Evolutionary conservation across 1,140 invertebrate species (phyloP).

Genomic region (Heliothis subflexa): DNA sequence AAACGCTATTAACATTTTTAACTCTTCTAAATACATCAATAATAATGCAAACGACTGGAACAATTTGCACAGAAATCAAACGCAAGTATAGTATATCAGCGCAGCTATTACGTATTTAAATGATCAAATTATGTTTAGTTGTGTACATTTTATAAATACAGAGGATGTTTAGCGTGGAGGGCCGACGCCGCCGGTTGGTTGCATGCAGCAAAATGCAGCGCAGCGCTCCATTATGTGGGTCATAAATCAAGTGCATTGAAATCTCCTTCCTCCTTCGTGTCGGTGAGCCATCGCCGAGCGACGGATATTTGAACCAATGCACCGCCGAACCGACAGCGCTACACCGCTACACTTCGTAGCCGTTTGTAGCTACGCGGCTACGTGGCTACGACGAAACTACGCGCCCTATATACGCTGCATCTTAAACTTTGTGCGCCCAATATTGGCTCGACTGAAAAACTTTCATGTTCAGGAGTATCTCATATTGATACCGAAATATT

Average conservation of each 20-base stretch:
- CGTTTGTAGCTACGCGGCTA: constrained; percentile 18
- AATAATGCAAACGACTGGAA: neutral
- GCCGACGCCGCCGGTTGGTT: constrained; percentile 53
- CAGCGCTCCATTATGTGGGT: constrained; percentile 70
- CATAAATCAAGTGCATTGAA: constrained; percentile 81
- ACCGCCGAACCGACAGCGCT: constrained; percentile 49
- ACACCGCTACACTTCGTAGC: constrained; percentile 45
- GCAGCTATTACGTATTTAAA: constrained; percentile 43
- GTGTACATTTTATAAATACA: constrained; percentile 48
- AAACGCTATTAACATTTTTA: neutral
- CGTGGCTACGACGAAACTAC: constrained; percentile 12
- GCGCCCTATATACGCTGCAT: constrained; percentile 35
- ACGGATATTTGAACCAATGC: constrained; percentile 72
- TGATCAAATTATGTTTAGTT: constrained; percentile 42
- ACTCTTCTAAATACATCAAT: neutral
- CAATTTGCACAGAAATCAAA: constrained; percentile 18
- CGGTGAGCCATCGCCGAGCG: constrained; percentile 65
- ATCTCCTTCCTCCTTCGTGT: constrained; percentile 77
- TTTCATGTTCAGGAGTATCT: neutral
- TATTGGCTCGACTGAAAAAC: constrained; percentile 22
- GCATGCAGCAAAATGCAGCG: constrained; percentile 72
- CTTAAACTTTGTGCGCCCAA: constrained; percentile 30
- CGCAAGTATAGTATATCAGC: constrained; percentile 10
- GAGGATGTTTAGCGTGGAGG: constrained; percentile 49
- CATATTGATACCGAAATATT: constrained; percentile 2